Percentiles rank a stretch among this genome's conserved stretches.
phyloP scores from a whole-genome alignment of 2,113 vertebrate genomes.

The Seriola rivoliana region DNA sequence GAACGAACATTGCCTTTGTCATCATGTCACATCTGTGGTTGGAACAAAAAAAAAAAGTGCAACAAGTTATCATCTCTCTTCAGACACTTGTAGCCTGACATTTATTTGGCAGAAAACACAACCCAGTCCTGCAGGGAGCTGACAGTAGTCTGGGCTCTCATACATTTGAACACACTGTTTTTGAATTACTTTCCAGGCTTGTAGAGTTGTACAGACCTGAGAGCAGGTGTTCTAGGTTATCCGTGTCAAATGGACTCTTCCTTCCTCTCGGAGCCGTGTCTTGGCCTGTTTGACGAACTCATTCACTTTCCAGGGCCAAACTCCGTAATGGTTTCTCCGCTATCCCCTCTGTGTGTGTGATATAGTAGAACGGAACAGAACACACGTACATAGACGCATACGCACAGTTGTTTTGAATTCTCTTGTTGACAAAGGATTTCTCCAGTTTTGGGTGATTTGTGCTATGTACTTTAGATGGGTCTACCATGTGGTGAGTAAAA shows the following conservation, averaged over 20 bases:
- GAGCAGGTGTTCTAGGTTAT: slow-evolving; percentile 70
- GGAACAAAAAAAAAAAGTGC: slow-evolving; percentile 11
- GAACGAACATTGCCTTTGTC: slow-evolving; percentile 8
- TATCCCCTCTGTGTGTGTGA: neutral
- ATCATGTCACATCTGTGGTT: neutral
- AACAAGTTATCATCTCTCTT: slow-evolving; percentile 1
- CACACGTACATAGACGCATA: neutral
- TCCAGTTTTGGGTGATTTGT: slow-evolving; percentile 8
- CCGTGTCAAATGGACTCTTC: slow-evolving; percentile 57
- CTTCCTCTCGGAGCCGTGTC: slow-evolving; percentile 32
- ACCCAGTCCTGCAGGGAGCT: slow-evolving; percentile 2
- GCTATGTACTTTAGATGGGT: neutral
- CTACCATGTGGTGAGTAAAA: slow-evolving; percentile 26
- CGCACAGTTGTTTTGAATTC: slow-evolving; percentile 18
- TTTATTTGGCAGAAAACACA: slow-evolving; percentile 33
- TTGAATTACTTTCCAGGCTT: slow-evolving; percentile 8
- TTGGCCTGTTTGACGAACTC: slow-evolving; percentile 28
- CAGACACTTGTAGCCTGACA: slow-evolving; percentile 8
- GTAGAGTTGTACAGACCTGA: slow-evolving; percentile 17
- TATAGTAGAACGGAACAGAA: neutral
- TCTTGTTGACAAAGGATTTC: neutral
- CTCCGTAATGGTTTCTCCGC: slow-evolving; percentile 4
- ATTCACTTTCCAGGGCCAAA: neutral
- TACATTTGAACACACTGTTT: neutral
- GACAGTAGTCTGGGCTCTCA: neutral